phyloP scores from a whole-genome alignment of 2,113 vertebrate genomes.

The Apodemus speciosus region DNA sequence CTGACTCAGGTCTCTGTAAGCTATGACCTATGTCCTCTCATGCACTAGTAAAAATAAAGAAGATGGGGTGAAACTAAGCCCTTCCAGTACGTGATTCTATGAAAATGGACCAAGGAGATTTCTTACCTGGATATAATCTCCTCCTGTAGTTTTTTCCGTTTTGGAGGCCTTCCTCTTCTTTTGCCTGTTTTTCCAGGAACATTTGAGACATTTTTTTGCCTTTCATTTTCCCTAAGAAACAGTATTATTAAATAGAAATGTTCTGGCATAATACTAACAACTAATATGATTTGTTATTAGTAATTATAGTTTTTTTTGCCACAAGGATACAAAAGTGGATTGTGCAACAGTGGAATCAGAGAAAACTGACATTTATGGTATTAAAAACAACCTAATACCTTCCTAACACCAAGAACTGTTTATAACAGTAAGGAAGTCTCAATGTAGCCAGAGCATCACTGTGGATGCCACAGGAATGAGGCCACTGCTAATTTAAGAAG shows the following conservation, averaged over 20 bases:
- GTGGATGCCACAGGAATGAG: neutral
- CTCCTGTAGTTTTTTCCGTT: constrained; percentile 91
- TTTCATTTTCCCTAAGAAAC: constrained; percentile 81
- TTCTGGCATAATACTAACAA: neutral
- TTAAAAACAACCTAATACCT: neutral
- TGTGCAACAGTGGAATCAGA: neutral
- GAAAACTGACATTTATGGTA: neutral
- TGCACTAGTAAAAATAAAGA: neutral
- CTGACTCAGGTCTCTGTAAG: neutral
- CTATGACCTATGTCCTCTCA: neutral
- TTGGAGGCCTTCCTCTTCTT: constrained; percentile 95
- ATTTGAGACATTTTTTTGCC: constrained; percentile 79
- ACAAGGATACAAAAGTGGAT: constrained; percentile 16
- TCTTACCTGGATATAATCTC: constrained; percentile 88
- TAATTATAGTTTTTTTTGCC: neutral
- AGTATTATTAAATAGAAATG: constrained; percentile 53
- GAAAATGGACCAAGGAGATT: neutral
- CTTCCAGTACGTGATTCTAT: neutral
- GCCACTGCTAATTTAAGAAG: neutral
- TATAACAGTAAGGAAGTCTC: neutral
- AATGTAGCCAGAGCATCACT: neutral
- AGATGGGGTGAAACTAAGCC: neutral
- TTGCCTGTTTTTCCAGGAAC: constrained; percentile 89
- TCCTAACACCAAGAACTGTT: neutral
- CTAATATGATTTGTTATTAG: neutral